Percentiles rank a stretch among this genome's conserved stretches.
Evolutionary conservation across 2,888 invertebrate genomes (phyloP).

Genomic region (Syritta pipiens): DNA sequence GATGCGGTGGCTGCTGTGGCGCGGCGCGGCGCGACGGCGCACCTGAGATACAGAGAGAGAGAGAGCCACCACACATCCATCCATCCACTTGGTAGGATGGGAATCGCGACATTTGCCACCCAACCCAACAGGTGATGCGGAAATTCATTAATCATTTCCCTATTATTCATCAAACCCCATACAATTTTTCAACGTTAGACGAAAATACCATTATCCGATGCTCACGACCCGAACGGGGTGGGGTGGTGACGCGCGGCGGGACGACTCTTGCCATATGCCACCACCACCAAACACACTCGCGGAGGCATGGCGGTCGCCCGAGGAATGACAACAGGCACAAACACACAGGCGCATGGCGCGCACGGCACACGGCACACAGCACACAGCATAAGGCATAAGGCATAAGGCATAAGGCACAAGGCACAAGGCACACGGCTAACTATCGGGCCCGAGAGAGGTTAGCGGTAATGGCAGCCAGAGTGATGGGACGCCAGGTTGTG

Average conservation of each 20-base stretch:
- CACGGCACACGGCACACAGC: too few species aligned
- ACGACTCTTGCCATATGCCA: slow-evolving; percentile 29
- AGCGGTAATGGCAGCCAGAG: slow-evolving; percentile 5
- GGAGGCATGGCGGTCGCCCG: background rate
- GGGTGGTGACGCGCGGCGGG: slow-evolving; percentile 3
- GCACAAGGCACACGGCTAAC: background rate
- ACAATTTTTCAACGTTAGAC: slow-evolving; percentile 45
- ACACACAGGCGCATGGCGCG: slow-evolving; percentile 37
- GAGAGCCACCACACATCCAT: background rate
- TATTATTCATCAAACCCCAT: slow-evolving; percentile 65
- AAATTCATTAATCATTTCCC: slow-evolving; percentile 78
- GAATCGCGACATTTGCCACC: slow-evolving; percentile 66
- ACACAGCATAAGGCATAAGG: too few species aligned
- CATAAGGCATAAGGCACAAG: slow-evolving; percentile 26
- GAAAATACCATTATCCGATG: slow-evolving; percentile 51
- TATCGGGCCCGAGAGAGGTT: background rate
- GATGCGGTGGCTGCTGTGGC: slow-evolving; percentile 18
- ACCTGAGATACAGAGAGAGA: slow-evolving; percentile 30
- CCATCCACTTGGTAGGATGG: slow-evolving; percentile 30
- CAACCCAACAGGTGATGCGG: slow-evolving; percentile 75
- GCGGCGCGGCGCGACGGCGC: slow-evolving; percentile 21
- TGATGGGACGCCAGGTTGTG: background rate
- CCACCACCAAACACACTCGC: slow-evolving; percentile 28
- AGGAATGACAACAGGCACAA: slow-evolving; percentile 39
- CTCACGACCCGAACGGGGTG: slow-evolving; percentile 31